Evolutionary conservation across 2,113 vertebrate genomes (phyloP), one percentile per base, ranked within the genome.

Genomic region (Boulengeromyrus knoepffleri): DNA sequence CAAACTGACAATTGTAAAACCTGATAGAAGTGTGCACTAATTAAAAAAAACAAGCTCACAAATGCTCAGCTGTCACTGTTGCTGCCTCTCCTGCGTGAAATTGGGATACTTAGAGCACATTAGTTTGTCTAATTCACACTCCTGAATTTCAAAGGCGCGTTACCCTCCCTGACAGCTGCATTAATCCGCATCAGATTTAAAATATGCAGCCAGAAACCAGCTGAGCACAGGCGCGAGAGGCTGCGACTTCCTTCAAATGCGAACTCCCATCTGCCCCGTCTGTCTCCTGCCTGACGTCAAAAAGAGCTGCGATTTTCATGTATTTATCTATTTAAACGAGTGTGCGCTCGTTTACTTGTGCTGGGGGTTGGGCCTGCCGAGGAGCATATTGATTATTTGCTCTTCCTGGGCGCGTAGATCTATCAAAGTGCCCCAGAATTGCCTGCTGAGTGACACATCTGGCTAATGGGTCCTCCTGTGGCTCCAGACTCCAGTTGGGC

Each of bases 381-480:
- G 88, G 92, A 87, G 77, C 80, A 91, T 94, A 95, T 95, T 94
- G 94, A 95, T 94, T 93, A 91, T 90, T 31, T 89, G 88, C 87
- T 92, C 93, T 92, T 91, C 92, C 88, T 88, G 90, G 92, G 88
- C 86, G 90, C 53, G 88, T 85, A 49, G 90, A 94, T 91, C 91
- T 87, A 93, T 94, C 91, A 93, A 87, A 88, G 90, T 50, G 90
- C n/a, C 45, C 6, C 45, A n/a, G 56, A 50, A 58, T 70, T 56
- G 56, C 74, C 36, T 80, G 74, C 53, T 70, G 80, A 74, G 83
- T 6, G 47, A 89, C 17, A 49, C 80, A 45, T 56, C 21, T 36
- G 52, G 53, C 39, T 86, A 86, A 90, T 74, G 85, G 46, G 47
- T 15, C 36, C 3, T 58, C 27, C 89, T 19, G 47, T 27, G 31